Percentiles rank a stretch among this genome's conserved stretches.
Conservation (phyloP, 2,797 vertebrate species). For the Astyanax mexicanus region DNA sequence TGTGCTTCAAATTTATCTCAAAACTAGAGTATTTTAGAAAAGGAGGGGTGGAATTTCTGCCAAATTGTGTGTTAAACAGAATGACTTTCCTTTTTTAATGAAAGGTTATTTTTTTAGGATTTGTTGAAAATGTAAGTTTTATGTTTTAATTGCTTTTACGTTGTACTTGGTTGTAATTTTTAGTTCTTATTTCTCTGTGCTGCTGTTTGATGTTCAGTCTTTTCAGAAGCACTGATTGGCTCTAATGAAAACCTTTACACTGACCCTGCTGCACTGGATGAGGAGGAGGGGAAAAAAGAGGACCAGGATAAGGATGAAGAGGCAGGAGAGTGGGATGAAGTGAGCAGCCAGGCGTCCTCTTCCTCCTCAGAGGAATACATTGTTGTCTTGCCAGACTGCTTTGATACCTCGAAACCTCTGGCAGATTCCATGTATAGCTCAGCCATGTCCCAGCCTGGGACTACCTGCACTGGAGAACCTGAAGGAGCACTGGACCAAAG, state of each 20-base stretch:
- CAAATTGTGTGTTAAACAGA: no score
- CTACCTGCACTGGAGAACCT: constrained; percentile 51
- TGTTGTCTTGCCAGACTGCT: constrained; percentile 95
- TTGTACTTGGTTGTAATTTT: background rate
- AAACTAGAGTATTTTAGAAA: no score
- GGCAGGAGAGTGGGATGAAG: constrained; percentile 87
- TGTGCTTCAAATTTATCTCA: no score
- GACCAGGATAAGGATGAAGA: constrained; percentile 60
- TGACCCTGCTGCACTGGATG: constrained; percentile 49
- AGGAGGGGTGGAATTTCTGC: no score
- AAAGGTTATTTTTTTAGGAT: no score
- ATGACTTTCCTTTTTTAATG: no score
- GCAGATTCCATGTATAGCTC: constrained; percentile 95
- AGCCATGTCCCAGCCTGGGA: constrained; percentile 86
- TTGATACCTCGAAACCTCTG: constrained; percentile 93
- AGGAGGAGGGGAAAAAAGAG: constrained; percentile 55
- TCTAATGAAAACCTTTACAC: constrained; percentile 62
- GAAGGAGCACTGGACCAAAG: constrained; percentile 52
- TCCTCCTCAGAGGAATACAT: constrained; percentile 94
- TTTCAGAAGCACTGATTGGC: constrained; percentile 58
- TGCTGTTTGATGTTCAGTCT: constrained; percentile 14
- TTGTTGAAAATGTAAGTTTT: no score
- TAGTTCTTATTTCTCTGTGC: background rate
- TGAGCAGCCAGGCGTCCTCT: constrained; percentile 91
- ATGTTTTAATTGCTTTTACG: no score